phyloP scores from a whole-genome alignment of 2,113 vertebrate genomes.

The Laticauda colubrina region DNA sequence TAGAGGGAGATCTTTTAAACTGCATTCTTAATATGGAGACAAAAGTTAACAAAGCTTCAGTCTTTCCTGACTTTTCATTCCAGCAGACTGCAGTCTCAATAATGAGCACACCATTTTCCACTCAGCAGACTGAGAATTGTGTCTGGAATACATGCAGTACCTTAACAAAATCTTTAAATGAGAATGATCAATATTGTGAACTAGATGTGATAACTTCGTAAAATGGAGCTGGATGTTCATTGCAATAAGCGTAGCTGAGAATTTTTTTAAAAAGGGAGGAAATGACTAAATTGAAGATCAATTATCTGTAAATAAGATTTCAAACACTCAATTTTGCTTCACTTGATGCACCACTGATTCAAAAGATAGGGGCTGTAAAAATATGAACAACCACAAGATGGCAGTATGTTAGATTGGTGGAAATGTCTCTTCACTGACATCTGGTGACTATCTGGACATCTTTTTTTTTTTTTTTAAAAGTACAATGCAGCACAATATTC shows the following conservation, averaged over 20 bases:
- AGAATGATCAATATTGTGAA: background rate
- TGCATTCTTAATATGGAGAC: background rate
- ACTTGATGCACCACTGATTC: background rate
- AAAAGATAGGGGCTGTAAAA: background rate
- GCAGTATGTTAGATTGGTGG: background rate
- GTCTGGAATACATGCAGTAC: background rate
- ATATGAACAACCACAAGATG: background rate
- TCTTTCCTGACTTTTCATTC: background rate
- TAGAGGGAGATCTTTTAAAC: background rate
- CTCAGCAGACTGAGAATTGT: background rate
- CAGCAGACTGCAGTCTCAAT: background rate
- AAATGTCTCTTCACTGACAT: background rate
- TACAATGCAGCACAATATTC: background rate
- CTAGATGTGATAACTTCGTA: background rate
- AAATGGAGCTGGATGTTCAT: background rate
- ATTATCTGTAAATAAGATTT: background rate
- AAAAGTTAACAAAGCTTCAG: background rate
- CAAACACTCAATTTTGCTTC: background rate
- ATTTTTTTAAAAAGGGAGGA: background rate
- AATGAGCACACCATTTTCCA: background rate
- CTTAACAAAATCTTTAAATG: background rate
- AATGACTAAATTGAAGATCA: background rate
- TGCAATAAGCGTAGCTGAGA: background rate
- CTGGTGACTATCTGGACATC: background rate
- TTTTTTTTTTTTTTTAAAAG: background rate